Conservation (phyloP, 2,888 invertebrate species). For the Parnassius orleans region DNA sequence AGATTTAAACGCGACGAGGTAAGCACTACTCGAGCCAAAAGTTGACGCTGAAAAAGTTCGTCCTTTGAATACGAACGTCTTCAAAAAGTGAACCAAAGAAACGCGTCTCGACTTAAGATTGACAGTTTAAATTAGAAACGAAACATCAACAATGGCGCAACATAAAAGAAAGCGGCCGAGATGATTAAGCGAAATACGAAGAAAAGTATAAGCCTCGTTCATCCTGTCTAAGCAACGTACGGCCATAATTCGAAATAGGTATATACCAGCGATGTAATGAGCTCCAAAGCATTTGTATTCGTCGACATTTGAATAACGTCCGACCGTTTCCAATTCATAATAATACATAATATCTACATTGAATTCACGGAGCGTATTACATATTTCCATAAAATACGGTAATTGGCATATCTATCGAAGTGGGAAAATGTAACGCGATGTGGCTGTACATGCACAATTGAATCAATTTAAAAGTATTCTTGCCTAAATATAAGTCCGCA, state of each 20-base stretch:
- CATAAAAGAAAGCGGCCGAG: conserved; percentile 11
- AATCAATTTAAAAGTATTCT: conserved; percentile 30
- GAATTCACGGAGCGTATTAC: conserved; percentile 32
- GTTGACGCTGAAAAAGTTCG: conserved; percentile 17
- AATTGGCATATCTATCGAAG: conserved; percentile 27
- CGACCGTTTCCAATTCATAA: conserved; percentile 42
- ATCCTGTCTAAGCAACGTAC: conserved; percentile 7
- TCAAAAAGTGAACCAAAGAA: conserved; percentile 16
- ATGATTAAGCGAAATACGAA: conserved; percentile 14
- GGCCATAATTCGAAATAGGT: conserved; percentile 30
- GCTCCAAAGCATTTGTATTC: conserved; percentile 45
- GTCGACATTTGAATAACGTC: conserved; percentile 46
- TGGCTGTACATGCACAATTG: conserved; percentile 28
- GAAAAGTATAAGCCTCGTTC: conserved; percentile 3
- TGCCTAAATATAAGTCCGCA: conserved; percentile 22
- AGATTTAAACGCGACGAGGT: conserved; percentile 23
- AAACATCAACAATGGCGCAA: conserved; percentile 20
- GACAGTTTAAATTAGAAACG: conserved; percentile 20
- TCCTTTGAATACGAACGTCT: conserved; percentile 12
- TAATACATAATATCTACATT: conserved; percentile 37
- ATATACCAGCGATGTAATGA: conserved; percentile 41
- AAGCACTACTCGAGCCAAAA: conserved; percentile 21
- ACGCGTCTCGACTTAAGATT: conserved; percentile 13
- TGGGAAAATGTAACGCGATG: conserved; percentile 19
- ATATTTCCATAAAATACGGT: conserved; percentile 37